Conservation (phyloP, 2,888 invertebrate species). For the Taphrorychus bicolor region DNA sequence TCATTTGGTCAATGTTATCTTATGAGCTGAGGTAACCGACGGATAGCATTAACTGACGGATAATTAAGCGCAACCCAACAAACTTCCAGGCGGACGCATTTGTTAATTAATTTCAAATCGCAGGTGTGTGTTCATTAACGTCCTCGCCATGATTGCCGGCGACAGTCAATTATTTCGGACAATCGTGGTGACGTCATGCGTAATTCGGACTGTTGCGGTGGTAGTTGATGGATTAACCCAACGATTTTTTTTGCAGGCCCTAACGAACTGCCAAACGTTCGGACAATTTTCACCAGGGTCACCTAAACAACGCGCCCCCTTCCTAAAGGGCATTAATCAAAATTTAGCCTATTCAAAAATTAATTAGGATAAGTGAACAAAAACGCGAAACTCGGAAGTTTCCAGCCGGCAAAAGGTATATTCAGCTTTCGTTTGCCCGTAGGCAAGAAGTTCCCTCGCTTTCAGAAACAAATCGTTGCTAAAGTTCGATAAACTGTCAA, state of each 20-base stretch:
- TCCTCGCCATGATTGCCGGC: constrained; percentile 25
- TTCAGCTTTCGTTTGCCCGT: background rate
- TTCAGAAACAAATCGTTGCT: background rate
- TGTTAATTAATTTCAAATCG: constrained; percentile 28
- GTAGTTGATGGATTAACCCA: background rate
- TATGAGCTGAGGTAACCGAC: background rate
- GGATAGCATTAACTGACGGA: background rate
- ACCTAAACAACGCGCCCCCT: background rate
- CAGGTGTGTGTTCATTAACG: constrained; percentile 31
- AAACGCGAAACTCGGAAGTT: background rate
- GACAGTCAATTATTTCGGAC: constrained; percentile 31
- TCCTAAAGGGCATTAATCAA: background rate
- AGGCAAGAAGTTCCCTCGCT: background rate
- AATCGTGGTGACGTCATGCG: background rate
- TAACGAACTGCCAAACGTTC: background rate
- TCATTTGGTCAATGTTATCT: background rate
- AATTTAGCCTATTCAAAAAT: background rate
- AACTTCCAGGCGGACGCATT: constrained; percentile 4
- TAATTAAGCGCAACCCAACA: background rate
- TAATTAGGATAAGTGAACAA: background rate
- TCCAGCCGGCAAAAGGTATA: background rate
- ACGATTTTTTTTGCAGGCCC: background rate
- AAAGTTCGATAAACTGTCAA: background rate
- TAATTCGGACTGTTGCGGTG: background rate
- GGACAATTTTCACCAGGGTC: background rate